A percentile compares a stretch with the other conserved stretches of the same genome.
phyloP scores from a whole-genome alignment of 1,140 invertebrate genomes.

The Lithobius niger region DNA sequence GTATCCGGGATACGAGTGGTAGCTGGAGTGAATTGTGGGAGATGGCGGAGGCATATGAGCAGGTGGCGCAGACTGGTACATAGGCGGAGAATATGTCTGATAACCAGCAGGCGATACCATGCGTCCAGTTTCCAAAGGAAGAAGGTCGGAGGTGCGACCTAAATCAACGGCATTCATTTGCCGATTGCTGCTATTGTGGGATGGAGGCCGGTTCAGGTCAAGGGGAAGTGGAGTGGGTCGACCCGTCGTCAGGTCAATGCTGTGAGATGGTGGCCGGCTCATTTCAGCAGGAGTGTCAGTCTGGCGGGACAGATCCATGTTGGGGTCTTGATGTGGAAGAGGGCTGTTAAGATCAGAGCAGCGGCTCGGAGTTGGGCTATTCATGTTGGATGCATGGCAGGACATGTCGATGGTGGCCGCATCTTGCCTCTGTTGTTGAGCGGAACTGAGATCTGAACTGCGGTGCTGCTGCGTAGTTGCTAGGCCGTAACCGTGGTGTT shows the following conservation, averaged over 20 bases:
- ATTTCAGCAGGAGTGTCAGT: background rate
- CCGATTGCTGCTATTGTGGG: background rate
- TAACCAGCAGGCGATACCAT: constrained; percentile 2
- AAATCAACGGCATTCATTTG: background rate
- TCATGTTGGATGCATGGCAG: constrained; percentile 1
- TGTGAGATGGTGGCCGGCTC: background rate
- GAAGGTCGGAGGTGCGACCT: background rate
- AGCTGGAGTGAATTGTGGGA: constrained; percentile 1
- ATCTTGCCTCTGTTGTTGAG: background rate
- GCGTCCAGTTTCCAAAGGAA: background rate
- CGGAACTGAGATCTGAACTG: too few species aligned
- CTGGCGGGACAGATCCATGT: background rate
- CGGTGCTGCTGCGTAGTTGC: constrained; percentile 2
- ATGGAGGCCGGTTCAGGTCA: background rate
- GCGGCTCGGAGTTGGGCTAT: background rate
- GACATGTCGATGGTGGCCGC: constrained; percentile 2
- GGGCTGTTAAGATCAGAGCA: background rate
- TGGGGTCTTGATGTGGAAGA: background rate
- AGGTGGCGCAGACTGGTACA: constrained; percentile 2
- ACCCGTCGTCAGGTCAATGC: background rate
- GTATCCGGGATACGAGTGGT: constrained; percentile 1
- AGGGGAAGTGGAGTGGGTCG: background rate
- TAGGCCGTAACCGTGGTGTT: background rate
- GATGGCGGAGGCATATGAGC: constrained; percentile 3
- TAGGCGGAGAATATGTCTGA: constrained; percentile 1